Conservation (phyloP, 2,113 vertebrate species). For the Eudorcas thomsonii region DNA sequence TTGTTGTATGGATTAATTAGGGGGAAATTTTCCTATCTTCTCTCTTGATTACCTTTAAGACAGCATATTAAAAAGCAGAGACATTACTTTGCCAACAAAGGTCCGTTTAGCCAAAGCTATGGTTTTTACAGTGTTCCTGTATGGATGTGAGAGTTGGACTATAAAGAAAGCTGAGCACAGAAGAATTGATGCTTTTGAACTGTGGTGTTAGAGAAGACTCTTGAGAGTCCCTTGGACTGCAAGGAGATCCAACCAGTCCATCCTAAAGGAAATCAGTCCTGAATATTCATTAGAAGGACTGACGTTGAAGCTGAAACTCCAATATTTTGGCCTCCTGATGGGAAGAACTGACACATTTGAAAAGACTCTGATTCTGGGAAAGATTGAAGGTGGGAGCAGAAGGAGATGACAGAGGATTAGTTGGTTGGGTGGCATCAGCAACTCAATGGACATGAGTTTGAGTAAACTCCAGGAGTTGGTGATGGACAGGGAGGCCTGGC, state of each 20-base stretch:
- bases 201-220: background rate
- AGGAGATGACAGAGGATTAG: background rate
- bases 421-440: background rate
- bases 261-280: background rate
- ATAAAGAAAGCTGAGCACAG: background rate
- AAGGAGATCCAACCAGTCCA: background rate
- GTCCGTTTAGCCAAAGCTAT: background rate
- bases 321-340: background rate
- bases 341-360: background rate
- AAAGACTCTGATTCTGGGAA: background rate
- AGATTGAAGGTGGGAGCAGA: background rate
- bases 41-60: background rate
- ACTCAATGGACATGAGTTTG: background rate
- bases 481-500: background rate
- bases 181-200: background rate
- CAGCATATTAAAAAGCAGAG: background rate
- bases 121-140: background rate
- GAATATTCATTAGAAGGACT: background rate
- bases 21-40: background rate
- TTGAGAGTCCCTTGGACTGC: background rate
- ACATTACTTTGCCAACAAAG: background rate
- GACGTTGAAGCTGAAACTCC: background rate
- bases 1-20: background rate
- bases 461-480: background rate
- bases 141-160: background rate